Conservation (phyloP, 35 echinoderm and acorn worm species). For the Anneissia japonica region DNA sequence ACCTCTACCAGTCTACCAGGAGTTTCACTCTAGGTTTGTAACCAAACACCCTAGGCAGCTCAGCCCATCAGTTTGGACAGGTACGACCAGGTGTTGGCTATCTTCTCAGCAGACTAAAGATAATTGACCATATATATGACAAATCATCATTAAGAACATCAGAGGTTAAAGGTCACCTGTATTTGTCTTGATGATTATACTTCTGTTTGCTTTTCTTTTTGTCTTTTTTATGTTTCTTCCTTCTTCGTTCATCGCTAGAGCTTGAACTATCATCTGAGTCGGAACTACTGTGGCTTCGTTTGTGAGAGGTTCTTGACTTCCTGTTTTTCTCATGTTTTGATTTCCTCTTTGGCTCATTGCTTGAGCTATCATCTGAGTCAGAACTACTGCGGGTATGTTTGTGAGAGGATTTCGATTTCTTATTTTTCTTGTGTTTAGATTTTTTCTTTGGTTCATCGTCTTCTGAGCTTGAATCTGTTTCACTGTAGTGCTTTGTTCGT, state of each 20-base stretch:
- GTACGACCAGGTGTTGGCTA: too few relatives aligned
- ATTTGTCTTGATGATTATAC: neutral
- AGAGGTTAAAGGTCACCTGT: neutral
- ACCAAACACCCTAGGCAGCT: too few relatives aligned
- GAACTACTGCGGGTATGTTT: neutral
- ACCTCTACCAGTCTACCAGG: too few relatives aligned
- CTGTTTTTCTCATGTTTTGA: neutral
- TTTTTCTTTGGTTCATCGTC: neutral
- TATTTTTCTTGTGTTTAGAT: neutral
- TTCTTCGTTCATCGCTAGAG: neutral
- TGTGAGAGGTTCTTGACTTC: neutral
- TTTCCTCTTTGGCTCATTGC: neutral
- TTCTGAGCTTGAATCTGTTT: neutral
- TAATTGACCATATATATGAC: too few relatives aligned
- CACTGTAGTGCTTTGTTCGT: neutral
- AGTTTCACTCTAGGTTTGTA: too few relatives aligned
- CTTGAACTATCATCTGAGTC: neutral
- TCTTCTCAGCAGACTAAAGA: too few relatives aligned
- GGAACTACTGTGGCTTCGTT: neutral
- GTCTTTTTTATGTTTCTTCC: neutral
- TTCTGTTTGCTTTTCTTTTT: neutral
- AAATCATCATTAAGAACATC: too few relatives aligned
- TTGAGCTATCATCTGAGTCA: neutral
- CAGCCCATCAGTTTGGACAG: too few relatives aligned
- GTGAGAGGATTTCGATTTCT: neutral